Conservation (phyloP, 2,797 vertebrate species). For the Tadarida brasiliensis region DNA sequence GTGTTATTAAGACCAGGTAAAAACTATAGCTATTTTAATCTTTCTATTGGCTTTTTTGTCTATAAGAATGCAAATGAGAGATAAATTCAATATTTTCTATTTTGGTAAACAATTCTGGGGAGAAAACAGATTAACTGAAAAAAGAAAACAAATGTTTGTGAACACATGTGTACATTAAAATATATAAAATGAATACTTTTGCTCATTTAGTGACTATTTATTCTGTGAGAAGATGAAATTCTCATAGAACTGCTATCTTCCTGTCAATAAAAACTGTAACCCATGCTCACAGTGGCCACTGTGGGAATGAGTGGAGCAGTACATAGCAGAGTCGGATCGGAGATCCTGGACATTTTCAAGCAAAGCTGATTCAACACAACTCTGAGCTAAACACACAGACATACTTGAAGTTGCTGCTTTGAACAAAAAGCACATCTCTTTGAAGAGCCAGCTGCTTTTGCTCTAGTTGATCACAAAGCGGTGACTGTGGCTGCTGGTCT, state of each 20-base stretch:
- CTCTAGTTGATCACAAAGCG: not conserved
- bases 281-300: not conserved
- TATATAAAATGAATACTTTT: not conserved
- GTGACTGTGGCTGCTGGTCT: not conserved
- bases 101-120: not conserved
- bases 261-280: not conserved
- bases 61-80: not conserved
- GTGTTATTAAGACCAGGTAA: not conserved
- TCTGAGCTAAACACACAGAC: not conserved
- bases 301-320: not conserved
- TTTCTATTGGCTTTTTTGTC: not conserved
- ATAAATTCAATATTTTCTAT: not conserved
- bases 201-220: not conserved
- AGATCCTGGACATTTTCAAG: conserved; percentile 7
- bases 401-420: not conserved
- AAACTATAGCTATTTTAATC: not conserved
- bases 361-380: not conserved
- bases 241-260: not conserved
- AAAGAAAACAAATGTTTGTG: conserved; percentile 22
- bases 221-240: not conserved
- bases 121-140: not conserved
- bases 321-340: not conserved
- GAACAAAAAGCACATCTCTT: not conserved
- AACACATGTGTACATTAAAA: not conserved
- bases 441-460: not conserved